phyloP scores from a whole-genome alignment of 2,113 vertebrate genomes.

The Triplophysa rosa region DNA sequence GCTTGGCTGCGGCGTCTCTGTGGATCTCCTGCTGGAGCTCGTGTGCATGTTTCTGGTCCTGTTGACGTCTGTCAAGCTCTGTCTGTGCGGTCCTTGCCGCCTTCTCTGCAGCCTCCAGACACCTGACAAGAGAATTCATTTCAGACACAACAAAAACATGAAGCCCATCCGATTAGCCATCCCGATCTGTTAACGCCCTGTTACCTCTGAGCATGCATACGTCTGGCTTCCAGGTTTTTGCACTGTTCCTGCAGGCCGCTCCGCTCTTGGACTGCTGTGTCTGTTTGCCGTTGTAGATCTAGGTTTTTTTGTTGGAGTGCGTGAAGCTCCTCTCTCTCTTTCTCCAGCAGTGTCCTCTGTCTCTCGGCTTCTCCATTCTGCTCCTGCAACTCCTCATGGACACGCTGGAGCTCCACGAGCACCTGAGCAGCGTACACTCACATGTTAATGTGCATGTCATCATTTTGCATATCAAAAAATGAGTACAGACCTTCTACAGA shows the following conservation, averaged over 20 bases:
- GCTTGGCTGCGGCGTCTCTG: not conserved
- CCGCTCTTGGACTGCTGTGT: constrained; percentile 68
- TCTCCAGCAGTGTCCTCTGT: constrained; percentile 73
- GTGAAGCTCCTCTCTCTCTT: constrained; percentile 60
- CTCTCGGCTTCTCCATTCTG: constrained; percentile 71
- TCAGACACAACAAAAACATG: not conserved
- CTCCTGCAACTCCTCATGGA: constrained; percentile 67
- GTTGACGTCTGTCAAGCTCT: constrained; percentile 39
- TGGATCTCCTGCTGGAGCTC: not conserved
- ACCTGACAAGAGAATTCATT: constrained; percentile 45
- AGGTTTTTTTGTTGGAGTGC: constrained; percentile 61
- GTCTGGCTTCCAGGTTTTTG: constrained; percentile 69
- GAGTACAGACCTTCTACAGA: not conserved
- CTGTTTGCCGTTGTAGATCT: constrained; percentile 56
- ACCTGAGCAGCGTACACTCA: constrained; percentile 61
- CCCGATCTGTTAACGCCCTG: too few species aligned
- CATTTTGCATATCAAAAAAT: not conserved
- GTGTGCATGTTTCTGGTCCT: constrained; percentile 23
- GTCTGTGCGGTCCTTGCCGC: constrained; percentile 54
- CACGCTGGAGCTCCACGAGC: constrained; percentile 71
- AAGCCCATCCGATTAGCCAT: not conserved
- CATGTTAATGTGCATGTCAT: not conserved
- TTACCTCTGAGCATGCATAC: constrained; percentile 74
- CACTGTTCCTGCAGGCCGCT: constrained; percentile 70
- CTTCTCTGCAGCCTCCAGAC: constrained; percentile 69